Base-by-base conservation (phyloP, 1,140 invertebrate genomes). In the Varroa destructor region DNA sequence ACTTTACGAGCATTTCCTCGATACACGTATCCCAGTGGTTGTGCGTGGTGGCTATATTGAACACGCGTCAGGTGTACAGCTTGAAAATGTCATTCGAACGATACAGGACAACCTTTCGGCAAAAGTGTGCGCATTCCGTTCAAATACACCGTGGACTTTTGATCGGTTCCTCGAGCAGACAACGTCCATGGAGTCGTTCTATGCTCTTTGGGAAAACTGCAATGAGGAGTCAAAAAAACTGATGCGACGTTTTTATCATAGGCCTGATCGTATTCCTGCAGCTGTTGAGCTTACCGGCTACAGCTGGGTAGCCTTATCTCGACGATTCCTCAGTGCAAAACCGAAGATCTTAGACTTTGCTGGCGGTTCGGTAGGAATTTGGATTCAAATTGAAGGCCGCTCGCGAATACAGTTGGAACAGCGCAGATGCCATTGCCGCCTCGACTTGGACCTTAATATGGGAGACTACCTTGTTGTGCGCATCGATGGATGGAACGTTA, bases 261-360 rank as follows among this genome's bases (percentile, higher is more conserved):
- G 61, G 61, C 61, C 61, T 1, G 61, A 67, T 40, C 40, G 46
- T 2, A 12, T 67, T 4, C 61, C 61, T 12, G 61, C 61, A 1
- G 61, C 61, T n/a, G 61, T 67, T 3, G 61, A 67, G 12, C 61
- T 67, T 37, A 67, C 61, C 12, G 46, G 61, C 61, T 67, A 67
- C 61, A 67, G 61, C 46, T 67, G 61, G 61, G 40, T 67, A 1
- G 61, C 61, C 12, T 46, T 67, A 40, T 67, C 61, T 37, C 14
- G 61, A 37, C 40, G 46, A 12, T 67, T 67, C 36, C 12, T 40
- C 8, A 40, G 12, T 46, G 10, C 12, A 14, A 14, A 43, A 37
- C 46, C 14, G 40, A 67, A 67, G 61, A 40, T 43, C 40, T 14
- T 67, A 3, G 61, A 67, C 46, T 67, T 67, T 46, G 61, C 8